phyloP scores from a whole-genome alignment of 1,140 invertebrate genomes.

The Drosophila littoralis region DNA sequence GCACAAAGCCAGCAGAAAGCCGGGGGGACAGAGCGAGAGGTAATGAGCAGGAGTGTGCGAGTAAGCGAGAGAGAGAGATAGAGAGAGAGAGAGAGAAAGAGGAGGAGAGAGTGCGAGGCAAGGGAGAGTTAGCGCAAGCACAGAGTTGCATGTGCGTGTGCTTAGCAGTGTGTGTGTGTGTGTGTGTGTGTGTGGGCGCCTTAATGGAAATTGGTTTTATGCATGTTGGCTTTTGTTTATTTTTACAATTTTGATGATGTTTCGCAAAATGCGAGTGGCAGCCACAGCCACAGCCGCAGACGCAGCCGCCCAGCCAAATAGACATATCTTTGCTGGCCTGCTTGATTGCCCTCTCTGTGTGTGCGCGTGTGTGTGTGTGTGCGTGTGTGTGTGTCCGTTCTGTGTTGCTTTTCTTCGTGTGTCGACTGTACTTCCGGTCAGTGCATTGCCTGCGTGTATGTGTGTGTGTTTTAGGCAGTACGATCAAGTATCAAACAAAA shows the following conservation, averaged over 20 bases:
- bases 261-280: conserved; percentile 79
- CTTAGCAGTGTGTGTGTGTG: conserved; percentile 22
- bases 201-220: conserved; percentile 83
- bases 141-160: conserved; percentile 62
- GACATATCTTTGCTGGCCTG: conserved; percentile 38
- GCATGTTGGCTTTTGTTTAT: conserved; percentile 82
- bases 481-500: conserved; percentile 33
- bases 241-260: conserved; percentile 83
- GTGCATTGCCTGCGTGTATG: conserved; percentile 23
- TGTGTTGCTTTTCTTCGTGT: conserved; percentile 42
- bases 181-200: conserved; percentile 43
- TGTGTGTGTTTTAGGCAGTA: conserved; percentile 10
- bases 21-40: conserved; percentile 17
- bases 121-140: conserved; percentile 8
- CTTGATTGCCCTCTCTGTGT: not conserved
- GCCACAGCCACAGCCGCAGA: conserved; percentile 47
- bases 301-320: conserved; percentile 51
- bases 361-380: too few species aligned
- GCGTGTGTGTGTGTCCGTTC: conserved; percentile 11
- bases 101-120: not conserved
- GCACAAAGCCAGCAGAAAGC: conserved; percentile 18
- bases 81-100: conserved; percentile 12
- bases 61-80: conserved; percentile 34
- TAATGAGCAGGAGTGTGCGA: conserved; percentile 30
- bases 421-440: conserved; percentile 57